Evolutionary conservation across 2,888 invertebrate species (phyloP), one percentile per base, ranked within the genome.

Genomic region (Lagria hirta): DNA sequence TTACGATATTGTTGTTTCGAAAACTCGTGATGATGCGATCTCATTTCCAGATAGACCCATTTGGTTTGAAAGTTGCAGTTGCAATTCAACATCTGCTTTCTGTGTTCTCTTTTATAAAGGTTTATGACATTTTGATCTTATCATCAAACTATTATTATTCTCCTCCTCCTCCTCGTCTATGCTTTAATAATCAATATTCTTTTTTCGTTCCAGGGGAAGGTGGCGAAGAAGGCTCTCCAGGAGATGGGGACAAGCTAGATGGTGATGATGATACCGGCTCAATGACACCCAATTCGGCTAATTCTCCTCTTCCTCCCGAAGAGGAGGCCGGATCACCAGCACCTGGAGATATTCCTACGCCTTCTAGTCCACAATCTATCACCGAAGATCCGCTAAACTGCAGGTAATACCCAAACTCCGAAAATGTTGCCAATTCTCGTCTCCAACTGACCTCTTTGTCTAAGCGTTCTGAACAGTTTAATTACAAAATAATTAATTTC

Each of bases 201-300:
- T 49, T 50, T 64, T 51, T 61, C 62, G 59, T 75, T 75, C 1
- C 70, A 81, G 80, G 80, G 79, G 81, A 81, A 73, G 76, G 75
- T 26, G 75, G 73, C 46, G 75, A 73, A 51, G 73, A 73, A 52
- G 72, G 71, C 13, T 68, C 69, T 15, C 67, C 70, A 6, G 73
- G 73, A 48, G 72, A 73, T 49, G 71, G 69, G 15, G 73, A 73
- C 41, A 72, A 71, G 48, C 48, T 69, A 35, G 73, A 72, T 33
- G 73, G 70, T 17, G 74, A 73, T 52, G 73, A 73, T 32, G 71
- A 71, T 42, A 67, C 68, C 12, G 72, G 70, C 20, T 70, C 73
- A 32, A 70, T 70, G 66, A 69, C 71, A 13, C 72, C 73, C n/a
- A 66, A 61, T 30, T 72, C 73, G 12, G 67, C 68, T 6, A 61